phyloP scores from a whole-genome alignment of 2,113 vertebrate species.

The Athene noctua region DNA sequence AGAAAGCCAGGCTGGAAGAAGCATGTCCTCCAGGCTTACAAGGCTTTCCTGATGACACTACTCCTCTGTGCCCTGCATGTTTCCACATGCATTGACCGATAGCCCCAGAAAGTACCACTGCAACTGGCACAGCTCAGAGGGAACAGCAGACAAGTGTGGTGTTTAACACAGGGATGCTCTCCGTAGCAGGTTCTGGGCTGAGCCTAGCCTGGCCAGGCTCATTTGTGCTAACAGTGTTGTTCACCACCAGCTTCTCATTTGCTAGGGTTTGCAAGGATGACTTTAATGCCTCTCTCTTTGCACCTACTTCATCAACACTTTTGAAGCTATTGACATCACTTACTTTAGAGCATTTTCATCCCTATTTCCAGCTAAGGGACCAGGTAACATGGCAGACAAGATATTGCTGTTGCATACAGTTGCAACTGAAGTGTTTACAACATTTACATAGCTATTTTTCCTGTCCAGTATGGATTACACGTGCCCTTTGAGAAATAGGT shows the following conservation, averaged over 20 bases:
- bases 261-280: neutral
- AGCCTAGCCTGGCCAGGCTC: neutral
- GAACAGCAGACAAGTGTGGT: accelerated
- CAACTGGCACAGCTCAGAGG: neutral
- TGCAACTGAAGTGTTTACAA: neutral
- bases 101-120: neutral
- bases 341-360: neutral
- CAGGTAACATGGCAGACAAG: neutral
- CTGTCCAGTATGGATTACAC: neutral
- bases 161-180: neutral
- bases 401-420: neutral
- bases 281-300: neutral
- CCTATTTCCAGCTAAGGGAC: neutral
- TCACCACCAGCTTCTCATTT: neutral
- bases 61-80: accelerated
- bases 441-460: neutral
- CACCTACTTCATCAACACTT: neutral
- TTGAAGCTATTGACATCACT: neutral
- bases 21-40: neutral
- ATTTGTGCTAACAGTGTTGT: neutral
- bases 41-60: neutral
- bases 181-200: neutral
- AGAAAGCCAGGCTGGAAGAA: neutral
- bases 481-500: neutral
- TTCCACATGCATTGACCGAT: neutral